A percentile compares a stretch with the other conserved stretches of the same genome.
These are phyloP conservation scores for Pararge aegeria DNA, from an alignment of 1,140 invertebrate genomes.

Conservation along the genomic window DNA sequence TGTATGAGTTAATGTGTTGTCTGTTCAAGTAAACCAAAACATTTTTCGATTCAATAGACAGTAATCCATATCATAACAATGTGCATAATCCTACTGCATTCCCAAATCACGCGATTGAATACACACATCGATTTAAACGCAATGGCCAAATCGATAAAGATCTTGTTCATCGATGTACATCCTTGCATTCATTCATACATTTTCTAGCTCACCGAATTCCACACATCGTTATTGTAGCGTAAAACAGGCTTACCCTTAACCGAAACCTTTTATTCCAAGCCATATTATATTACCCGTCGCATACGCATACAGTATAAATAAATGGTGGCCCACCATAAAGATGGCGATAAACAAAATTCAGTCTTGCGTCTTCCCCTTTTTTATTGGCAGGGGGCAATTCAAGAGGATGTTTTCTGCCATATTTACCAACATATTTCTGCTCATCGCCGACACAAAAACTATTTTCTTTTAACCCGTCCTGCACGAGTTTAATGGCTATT, in stretches of 20 bases:
- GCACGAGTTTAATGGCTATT: background rate
- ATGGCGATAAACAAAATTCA: constrained; percentile 77
- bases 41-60: background rate
- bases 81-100: background rate
- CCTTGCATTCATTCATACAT: constrained; percentile 14
- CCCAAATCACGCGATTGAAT: constrained; percentile 9
- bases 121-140: constrained; percentile 11
- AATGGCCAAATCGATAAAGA: constrained; percentile 11
- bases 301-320: constrained; percentile 68
- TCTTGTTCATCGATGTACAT: constrained; percentile 6
- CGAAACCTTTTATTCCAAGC: constrained; percentile 55
- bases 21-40: background rate
- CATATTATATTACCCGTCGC: constrained; percentile 64
- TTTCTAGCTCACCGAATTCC: constrained; percentile 26
- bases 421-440: constrained; percentile 37
- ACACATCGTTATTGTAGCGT: constrained; percentile 20
- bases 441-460: constrained; percentile 21
- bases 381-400: constrained; percentile 75
- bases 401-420: constrained; percentile 66
- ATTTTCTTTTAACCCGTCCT: constrained; percentile 22
- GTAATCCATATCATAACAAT: constrained; percentile 1
- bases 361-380: constrained; percentile 68
- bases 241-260: constrained; percentile 45
- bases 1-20: background rate
- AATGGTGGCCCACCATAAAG: constrained; percentile 70